Evolutionary conservation across 2,888 invertebrate species (phyloP).

Genomic region (Cephus rjabovi): DNA sequence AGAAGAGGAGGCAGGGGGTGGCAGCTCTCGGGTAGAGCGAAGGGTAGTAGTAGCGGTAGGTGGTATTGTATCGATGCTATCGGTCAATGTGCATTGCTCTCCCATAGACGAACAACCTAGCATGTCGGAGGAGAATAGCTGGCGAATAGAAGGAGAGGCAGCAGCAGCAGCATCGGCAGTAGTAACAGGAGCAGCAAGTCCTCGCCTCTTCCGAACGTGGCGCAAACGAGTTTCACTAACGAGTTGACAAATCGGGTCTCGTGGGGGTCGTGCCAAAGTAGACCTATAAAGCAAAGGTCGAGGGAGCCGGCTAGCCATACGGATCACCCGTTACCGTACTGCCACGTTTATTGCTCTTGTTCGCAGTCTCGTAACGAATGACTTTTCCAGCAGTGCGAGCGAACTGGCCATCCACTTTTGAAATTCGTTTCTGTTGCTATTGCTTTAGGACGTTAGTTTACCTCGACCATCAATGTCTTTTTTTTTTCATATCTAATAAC

Average conservation of each 20-base stretch:
- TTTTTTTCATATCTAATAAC: background rate
- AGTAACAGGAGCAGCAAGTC: background rate
- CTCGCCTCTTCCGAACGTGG: constrained; percentile 31
- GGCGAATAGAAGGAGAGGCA: constrained; percentile 5
- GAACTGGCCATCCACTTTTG: constrained; percentile 8
- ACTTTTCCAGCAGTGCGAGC: constrained; percentile 39
- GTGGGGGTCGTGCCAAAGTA: constrained; percentile 62
- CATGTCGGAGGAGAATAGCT: constrained; percentile 12
- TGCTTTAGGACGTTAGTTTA: background rate
- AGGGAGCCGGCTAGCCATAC: constrained; percentile 42
- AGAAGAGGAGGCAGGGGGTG: background rate
- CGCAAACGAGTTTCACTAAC: constrained; percentile 65
- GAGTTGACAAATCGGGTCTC: constrained; percentile 67
- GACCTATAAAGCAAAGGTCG: constrained; percentile 64
- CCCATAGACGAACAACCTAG: constrained; percentile 8
- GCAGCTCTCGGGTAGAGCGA: background rate
- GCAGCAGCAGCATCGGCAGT: constrained; percentile 8
- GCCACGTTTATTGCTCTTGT: constrained; percentile 63
- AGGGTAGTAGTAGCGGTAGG: background rate
- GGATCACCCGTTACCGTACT: constrained; percentile 57
- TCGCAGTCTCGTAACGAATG: constrained; percentile 62
- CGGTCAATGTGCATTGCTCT: background rate
- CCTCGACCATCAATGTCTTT: background rate
- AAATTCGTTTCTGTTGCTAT: background rate
- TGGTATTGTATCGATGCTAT: background rate